Evolutionary conservation across 1,140 invertebrate species (phyloP), one percentile per base, ranked within the genome.

Genomic region (Drosophila elegans): DNA sequence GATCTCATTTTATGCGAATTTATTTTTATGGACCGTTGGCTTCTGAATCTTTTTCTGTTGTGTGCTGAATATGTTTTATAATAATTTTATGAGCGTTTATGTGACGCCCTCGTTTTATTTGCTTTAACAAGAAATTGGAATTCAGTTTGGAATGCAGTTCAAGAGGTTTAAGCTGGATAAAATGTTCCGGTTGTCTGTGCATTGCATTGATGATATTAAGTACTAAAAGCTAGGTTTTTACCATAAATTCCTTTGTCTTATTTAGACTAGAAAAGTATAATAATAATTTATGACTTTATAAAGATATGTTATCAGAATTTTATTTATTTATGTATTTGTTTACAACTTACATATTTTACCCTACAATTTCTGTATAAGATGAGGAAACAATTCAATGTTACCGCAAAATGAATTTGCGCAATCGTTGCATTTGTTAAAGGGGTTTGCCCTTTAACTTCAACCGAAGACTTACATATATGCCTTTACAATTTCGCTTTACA

Each of bases 21-120:
- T 72, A 71, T 72, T 71, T 71, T 71, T 71, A 71, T 71, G 68
- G 64, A 57, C 68, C 52, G 68, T 71, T 71, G 64, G 45, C 64
- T 57, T 27, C 63, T 48, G 64, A 71, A 56, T 71, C 52, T 48
- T 49, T 49, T 56, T 71, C 44, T 67, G 64, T 44, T 68, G 29
- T 71, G 29, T 29, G 34, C 29, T 71, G 64, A 57, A 71, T 71
- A 71, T 71, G 51, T 71, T 71, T 71, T 71, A 71, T 57, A 71
- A 71, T 71, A 71, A 71, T 71, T 71, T 71, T 36, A 71, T 71
- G 52, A 49, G 29, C 42, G 25, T 39, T 71, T 71, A 41, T 71
- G 44, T 11, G 36, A 49, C 44, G 66, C 42, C 36, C 49, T 27
- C 29, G 36, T 57, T 49, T 71, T 71, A 12, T 57, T 71, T 46